Base-by-base conservation (phyloP, 2,888 invertebrate genomes). In the Yponomeuta plumbellus region DNA sequence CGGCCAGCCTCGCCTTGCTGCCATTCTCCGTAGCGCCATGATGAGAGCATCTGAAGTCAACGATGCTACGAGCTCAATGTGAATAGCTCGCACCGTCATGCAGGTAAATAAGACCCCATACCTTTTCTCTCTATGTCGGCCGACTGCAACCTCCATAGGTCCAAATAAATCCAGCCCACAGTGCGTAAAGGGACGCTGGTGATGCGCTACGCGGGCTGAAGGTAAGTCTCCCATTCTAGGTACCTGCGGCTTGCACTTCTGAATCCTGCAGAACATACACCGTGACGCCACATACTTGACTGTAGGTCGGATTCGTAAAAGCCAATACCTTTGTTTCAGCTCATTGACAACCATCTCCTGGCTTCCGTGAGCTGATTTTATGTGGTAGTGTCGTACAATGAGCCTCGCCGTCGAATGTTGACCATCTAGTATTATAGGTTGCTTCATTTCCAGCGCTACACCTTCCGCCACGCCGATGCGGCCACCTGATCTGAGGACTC, bases 31-130 rank as follows among this genome's bases (percentile, higher is more conserved):
- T 10, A 75, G 64, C 0, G 73, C 73, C 72, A 73, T 72, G 0
- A 75, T 70, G 2, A 71, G 17, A 0, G 72, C 66, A 40, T 74
- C 73, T 0, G 73, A 65, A 0, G 69, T 72, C 0, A 72, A 68
- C 0, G 64, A 66, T 0, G 23, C 0, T 0, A 71, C 73, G 1
- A 71, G 11, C 59, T 73, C 73, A 11, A 73, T 64, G 56, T 72
- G 72, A 2, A 73, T 58, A 1, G 72, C 72, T n/a, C 72, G 66
- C 3, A 71, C 69, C 10, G 73, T 72, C 0, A 73, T 40, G 34
- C 73, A 73, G 10, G 71, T 72, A 58, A 74, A 74, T 1, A 73
- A 20, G 0, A 70, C 71, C 2, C 71, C 73, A 23, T 70, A 73
- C 17, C 69, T 21, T 10, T 68, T 69, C 52, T 68, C 67, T 52